Evolutionary conservation across 2,888 invertebrate genomes (phyloP).

Genomic region (Poecilus cupreus): DNA sequence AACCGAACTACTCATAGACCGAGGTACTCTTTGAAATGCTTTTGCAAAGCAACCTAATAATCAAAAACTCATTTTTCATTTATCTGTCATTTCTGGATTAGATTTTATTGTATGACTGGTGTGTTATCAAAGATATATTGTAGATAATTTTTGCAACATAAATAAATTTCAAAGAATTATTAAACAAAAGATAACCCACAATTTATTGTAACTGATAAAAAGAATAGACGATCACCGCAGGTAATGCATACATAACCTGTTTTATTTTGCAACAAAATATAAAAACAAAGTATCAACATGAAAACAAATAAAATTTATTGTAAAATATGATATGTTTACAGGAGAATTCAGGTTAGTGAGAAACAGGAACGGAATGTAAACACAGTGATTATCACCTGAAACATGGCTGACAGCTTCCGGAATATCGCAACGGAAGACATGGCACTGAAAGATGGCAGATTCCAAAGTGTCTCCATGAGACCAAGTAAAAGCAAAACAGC

Average conservation of each 20-base stretch:
- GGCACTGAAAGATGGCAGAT: constrained; percentile 95
- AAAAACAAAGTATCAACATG: background rate
- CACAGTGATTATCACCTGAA: constrained; percentile 76
- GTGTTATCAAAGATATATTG: background rate
- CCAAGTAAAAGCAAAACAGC: constrained; percentile 99
- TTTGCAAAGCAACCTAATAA: constrained; percentile 90
- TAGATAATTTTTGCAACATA: background rate
- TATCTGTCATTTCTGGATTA: constrained; percentile 31
- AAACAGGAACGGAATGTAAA: background rate
- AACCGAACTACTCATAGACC: constrained; percentile 87
- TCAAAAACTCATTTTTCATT: constrained; percentile 58
- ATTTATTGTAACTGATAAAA: constrained; percentile 48
- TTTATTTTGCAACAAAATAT: constrained; percentile 11
- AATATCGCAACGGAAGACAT: constrained; percentile 96
- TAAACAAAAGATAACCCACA: background rate
- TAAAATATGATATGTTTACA: background rate
- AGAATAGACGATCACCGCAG: constrained; percentile 34
- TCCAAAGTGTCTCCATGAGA: constrained; percentile 93
- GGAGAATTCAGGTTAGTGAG: background rate
- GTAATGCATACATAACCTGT: background rate
- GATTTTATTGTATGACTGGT: background rate
- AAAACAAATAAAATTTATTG: background rate
- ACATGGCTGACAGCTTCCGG: constrained; percentile 92
- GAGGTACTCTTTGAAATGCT: constrained; percentile 92
- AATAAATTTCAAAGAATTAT: background rate